Percentiles rank a stretch among this genome's conserved stretches.
Conservation (phyloP, 2,888 invertebrate genomes). For the Chloroclysta siterata region DNA sequence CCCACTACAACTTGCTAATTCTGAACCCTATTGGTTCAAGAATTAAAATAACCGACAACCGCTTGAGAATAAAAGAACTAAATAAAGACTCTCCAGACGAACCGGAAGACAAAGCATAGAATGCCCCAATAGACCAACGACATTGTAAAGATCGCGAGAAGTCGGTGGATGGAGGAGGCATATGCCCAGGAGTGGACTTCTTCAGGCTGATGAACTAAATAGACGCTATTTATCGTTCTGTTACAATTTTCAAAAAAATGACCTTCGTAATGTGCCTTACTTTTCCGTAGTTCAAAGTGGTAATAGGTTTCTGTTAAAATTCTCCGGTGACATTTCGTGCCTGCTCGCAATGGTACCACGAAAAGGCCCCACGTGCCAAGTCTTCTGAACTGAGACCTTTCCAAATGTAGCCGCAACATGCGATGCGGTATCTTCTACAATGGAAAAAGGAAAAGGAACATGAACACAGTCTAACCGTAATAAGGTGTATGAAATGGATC, state of each 20-base stretch:
- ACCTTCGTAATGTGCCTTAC: slow-evolving; percentile 5
- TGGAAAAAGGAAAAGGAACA: neutral
- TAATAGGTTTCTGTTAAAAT: slow-evolving; percentile 6
- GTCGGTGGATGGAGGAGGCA: too few relatives aligned
- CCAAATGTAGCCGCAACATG: slow-evolving; percentile 35
- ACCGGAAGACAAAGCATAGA: too few relatives aligned
- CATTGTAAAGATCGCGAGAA: too few relatives aligned
- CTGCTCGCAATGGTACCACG: slow-evolving; percentile 37
- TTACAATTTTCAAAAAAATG: neutral
- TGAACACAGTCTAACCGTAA: neutral
- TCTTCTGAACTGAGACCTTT: slow-evolving; percentile 36
- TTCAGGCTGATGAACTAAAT: neutral
- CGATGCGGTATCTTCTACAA: slow-evolving; percentile 37
- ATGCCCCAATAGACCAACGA: too few relatives aligned
- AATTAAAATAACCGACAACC: too few relatives aligned
- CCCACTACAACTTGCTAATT: too few relatives aligned
- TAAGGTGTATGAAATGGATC: neutral
- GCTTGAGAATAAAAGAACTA: too few relatives aligned
- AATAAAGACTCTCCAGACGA: too few relatives aligned
- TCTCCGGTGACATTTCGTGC: slow-evolving; percentile 53
- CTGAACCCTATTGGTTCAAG: too few relatives aligned
- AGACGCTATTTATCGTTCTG: neutral
- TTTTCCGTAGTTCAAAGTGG: slow-evolving; percentile 4
- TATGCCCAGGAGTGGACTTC: too few relatives aligned
- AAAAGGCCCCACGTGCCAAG: slow-evolving; percentile 38